These are phyloP conservation scores for Lasioglossum marginatum DNA, from an alignment of 2,888 invertebrate genomes.

Conservation along the genomic window DNA sequence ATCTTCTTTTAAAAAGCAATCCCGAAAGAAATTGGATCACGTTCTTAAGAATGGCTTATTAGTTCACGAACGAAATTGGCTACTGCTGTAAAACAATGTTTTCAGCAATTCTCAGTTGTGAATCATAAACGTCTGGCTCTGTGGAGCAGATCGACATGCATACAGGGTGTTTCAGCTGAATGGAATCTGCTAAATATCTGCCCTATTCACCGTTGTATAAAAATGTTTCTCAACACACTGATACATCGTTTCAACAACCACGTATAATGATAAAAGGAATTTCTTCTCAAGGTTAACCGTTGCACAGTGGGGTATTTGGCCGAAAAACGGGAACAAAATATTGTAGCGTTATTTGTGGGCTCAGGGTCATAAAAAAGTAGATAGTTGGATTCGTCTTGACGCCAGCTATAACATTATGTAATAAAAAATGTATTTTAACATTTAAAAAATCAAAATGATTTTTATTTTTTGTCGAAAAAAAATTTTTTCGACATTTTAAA, in stretches of 20 bases:
- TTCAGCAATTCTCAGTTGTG: not conserved
- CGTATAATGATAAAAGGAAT: not conserved
- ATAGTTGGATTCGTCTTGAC: no score
- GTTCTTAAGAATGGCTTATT: not conserved
- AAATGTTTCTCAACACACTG: not conserved
- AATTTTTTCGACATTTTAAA: no score
- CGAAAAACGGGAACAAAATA: no score
- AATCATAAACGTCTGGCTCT: not conserved
- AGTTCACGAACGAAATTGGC: not conserved
- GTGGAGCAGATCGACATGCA: not conserved
- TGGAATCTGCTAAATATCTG: not conserved
- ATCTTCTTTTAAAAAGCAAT: not conserved
- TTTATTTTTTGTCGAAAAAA: no score
- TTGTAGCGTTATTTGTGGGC: no score
- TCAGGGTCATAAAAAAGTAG: no score
- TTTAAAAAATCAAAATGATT: no score
- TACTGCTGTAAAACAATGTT: not conserved
- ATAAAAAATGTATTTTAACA: no score
- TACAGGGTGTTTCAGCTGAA: not conserved
- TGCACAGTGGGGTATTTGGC: no score
- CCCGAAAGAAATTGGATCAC: not conserved
- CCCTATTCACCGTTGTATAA: not conserved
- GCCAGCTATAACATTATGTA: no score
- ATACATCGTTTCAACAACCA: not conserved
- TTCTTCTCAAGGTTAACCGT: not conserved